phyloP scores from a whole-genome alignment of 2,797 vertebrate genomes.

The Epinephelus coioides region DNA sequence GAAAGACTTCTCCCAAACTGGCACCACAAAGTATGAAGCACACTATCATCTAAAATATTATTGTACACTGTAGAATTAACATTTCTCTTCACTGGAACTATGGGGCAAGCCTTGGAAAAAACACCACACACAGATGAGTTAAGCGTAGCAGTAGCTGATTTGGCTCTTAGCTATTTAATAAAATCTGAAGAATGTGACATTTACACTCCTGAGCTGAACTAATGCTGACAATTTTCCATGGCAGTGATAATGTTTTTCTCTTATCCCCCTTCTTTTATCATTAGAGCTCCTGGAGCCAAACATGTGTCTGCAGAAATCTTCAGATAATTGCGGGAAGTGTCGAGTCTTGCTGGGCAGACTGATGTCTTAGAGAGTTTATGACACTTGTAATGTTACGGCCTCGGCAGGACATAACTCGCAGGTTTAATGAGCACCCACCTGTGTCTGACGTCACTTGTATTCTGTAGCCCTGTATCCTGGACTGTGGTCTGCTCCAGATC shows the following conservation, averaged over 20 bases:
- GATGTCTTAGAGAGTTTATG: conserved; percentile 38
- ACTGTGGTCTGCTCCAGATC: conserved; percentile 90
- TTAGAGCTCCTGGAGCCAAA: conserved; percentile 35
- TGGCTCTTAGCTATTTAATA: conserved; percentile 4
- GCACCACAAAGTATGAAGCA: background rate
- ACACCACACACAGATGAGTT: background rate
- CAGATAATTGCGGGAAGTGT: conserved; percentile 55
- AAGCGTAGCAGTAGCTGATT: background rate
- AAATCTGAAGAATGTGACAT: background rate
- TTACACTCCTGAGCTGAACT: background rate
- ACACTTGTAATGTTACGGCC: conserved; percentile 45
- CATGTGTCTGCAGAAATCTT: conserved; percentile 43
- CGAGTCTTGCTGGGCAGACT: conserved; percentile 41
- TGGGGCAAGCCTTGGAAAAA: background rate
- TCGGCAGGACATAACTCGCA: conserved; percentile 50
- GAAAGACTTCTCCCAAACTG: background rate
- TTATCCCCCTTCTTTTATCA: conserved; percentile 14
- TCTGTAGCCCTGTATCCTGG: conserved; percentile 92
- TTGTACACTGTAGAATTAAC: background rate
- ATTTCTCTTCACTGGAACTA: background rate
- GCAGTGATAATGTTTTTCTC: conserved; percentile 50
- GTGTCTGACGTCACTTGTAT: conserved; percentile 91
- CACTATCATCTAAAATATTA: background rate
- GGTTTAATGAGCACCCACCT: conserved; percentile 85
- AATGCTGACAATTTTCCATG: conserved; percentile 25